A percentile compares a stretch with the other conserved stretches of the same genome.
Conservation (phyloP, 2,797 vertebrate genomes). For the Notoglanidium macrostoma region DNA sequence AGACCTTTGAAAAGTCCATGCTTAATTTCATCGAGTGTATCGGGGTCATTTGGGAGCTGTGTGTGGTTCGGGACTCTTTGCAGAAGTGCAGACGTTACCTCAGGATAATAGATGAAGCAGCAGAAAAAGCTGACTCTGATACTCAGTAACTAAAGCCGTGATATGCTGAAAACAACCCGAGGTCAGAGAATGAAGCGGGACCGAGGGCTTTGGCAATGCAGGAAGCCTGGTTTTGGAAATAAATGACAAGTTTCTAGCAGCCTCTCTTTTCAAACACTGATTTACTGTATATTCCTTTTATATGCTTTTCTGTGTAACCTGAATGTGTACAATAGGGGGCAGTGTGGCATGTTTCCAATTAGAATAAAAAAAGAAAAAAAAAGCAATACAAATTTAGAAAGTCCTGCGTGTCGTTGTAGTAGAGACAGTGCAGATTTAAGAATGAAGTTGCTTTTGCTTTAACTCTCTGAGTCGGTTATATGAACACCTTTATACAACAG, state of each 20-base stretch:
- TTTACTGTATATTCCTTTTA: background rate
- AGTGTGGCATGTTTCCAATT: background rate
- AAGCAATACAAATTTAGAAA: background rate
- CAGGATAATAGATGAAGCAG: background rate
- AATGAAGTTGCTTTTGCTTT: background rate
- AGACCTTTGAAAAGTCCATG: background rate
- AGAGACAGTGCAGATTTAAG: background rate
- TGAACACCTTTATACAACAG: background rate
- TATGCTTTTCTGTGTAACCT: background rate
- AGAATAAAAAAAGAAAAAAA: background rate
- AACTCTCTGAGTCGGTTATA: background rate
- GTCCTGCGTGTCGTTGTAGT: background rate
- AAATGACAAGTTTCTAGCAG: background rate
- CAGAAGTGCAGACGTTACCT: background rate
- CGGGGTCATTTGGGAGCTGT: background rate
- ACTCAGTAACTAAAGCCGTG: background rate
- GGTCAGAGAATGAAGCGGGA: background rate
- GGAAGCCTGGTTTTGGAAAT: background rate
- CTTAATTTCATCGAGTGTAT: background rate
- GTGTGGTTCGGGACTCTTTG: background rate
- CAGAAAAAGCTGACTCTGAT: background rate
- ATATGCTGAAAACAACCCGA: background rate
- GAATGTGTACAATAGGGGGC: background rate
- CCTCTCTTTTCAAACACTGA: background rate
- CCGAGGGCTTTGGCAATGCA: background rate